phyloP scores from a whole-genome alignment of 2,113 vertebrate genomes.

The Cygnus buccinator region DNA sequence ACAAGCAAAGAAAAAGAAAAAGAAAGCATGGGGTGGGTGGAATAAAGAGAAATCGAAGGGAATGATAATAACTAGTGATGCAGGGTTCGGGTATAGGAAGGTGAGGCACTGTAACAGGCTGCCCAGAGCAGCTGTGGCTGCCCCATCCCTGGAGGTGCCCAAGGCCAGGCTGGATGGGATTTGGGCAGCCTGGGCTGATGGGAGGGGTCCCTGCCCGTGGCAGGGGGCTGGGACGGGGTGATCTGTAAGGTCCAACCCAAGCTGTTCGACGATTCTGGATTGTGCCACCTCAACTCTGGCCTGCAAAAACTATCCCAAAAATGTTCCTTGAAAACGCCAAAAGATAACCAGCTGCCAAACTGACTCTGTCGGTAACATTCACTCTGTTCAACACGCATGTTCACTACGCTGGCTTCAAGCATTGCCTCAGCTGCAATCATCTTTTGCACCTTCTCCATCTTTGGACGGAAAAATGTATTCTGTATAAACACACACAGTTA shows the following conservation, averaged over 20 bases:
- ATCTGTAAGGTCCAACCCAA: no score
- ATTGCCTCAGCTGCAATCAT: neutral
- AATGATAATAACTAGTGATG: neutral
- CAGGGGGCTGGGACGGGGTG: no score
- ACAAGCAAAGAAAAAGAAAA: neutral
- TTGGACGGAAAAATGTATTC: neutral
- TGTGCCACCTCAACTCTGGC: neutral
- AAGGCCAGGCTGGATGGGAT: no score
- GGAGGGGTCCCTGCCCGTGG: no score
- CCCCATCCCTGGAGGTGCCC: no score
- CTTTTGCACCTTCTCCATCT: neutral
- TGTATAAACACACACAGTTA: neutral
- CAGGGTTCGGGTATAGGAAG: neutral
- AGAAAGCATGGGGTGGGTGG: neutral
- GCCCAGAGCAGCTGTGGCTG: no score
- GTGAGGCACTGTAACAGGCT: no score
- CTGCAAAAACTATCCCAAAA: slow-evolving; percentile 19
- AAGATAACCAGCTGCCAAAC: neutral
- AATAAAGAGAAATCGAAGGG: neutral
- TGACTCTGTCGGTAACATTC: neutral
- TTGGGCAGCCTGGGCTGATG: no score
- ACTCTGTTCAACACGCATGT: neutral
- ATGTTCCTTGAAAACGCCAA: neutral
- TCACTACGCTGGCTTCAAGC: neutral
- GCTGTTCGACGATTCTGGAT: no score